Base-by-base conservation (phyloP, 2,113 vertebrate species). In the Gavia stellata region DNA sequence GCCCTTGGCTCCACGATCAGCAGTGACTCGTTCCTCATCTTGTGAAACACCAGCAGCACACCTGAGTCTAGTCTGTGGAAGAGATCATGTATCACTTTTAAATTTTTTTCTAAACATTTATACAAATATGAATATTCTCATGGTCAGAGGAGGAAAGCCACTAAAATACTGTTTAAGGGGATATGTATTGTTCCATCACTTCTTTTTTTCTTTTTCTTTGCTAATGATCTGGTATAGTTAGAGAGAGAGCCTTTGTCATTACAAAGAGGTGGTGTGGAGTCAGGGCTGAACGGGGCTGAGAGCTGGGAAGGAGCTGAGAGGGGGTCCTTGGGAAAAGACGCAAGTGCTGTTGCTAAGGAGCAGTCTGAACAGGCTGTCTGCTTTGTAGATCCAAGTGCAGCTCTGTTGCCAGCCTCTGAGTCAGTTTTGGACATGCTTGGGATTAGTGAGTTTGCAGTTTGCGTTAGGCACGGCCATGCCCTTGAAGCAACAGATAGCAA, bases 381-480 rank as follows among this genome's bases (percentile, higher is more conserved):
- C 72, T 93, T 92, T 88, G 55, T 36, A 50, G 55, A 63, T 84
- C 72, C 36, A 38, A 33, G 58, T 55, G 58, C 72, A 56, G 29
- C 83, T 86, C 8, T 1, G n/a, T 29, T 84, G 49, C 52, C 85
- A 86, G 65, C 24, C 52, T 83, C 71, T 77, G 88, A 80, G 50
- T 83, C 56, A 81, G 24, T 72, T 94, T 86, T 67, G 56, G 50
- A 78, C 52, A 63, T 56, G 68, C 26, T 79, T 74, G 34, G 19
- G 36, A 79, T 89, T 89, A 81, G 83, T 44, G 68, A 93, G 44
- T 81, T 58, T 86, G 83, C 83, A 81, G 50, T 78, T 91, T 90
- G 24, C 0, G 0, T 58, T 67, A 59, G 33, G 17, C 34, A 70
- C 0, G 3, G 25, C 42, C 4, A 2, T 94, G 74, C 71, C 66